Conservation (phyloP, 2,113 vertebrate genomes). For the Monopterus albus region DNA sequence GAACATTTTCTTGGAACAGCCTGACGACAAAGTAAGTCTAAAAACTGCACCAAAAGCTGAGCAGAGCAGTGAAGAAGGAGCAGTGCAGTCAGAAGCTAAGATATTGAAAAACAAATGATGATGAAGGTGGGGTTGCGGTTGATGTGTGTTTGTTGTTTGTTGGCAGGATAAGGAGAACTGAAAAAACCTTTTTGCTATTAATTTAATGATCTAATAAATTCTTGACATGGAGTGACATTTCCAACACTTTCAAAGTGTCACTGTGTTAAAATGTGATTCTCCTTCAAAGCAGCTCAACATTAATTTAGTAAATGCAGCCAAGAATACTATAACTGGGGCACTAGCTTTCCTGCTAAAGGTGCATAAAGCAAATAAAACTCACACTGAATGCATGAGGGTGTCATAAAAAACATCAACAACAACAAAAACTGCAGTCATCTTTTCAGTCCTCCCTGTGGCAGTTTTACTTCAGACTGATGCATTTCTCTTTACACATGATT, state of each 20-base stretch:
- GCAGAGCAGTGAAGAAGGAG: conserved; percentile 1
- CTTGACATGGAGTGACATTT: conserved; percentile 10
- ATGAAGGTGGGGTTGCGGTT: conserved; percentile 7
- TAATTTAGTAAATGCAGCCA: conserved; percentile 13
- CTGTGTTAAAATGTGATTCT: not conserved
- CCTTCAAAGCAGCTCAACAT: conserved; percentile 31
- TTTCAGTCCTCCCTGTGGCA: not conserved
- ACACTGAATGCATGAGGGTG: not conserved
- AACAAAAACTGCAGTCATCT: not conserved
- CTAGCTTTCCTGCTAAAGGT: conserved; percentile 9
- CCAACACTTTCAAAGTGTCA: not conserved
- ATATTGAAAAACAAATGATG: not conserved
- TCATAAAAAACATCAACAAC: not conserved
- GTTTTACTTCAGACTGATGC: not conserved
- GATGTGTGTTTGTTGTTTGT: not conserved
- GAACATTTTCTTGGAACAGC: conserved; percentile 34
- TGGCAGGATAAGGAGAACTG: conserved; percentile 5
- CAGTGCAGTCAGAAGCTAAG: not conserved
- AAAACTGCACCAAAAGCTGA: conserved; percentile 43
- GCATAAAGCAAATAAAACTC: conserved; percentile 2
- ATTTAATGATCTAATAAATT: conserved; percentile 7
- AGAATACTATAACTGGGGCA: conserved; percentile 23
- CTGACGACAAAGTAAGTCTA: conserved; percentile 43
- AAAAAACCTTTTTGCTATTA: not conserved
- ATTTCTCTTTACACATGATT: not conserved